These are phyloP conservation scores for Acanthosepion esculentum DNA, from an alignment of 2,888 invertebrate species.

Conservation along the genomic window DNA sequence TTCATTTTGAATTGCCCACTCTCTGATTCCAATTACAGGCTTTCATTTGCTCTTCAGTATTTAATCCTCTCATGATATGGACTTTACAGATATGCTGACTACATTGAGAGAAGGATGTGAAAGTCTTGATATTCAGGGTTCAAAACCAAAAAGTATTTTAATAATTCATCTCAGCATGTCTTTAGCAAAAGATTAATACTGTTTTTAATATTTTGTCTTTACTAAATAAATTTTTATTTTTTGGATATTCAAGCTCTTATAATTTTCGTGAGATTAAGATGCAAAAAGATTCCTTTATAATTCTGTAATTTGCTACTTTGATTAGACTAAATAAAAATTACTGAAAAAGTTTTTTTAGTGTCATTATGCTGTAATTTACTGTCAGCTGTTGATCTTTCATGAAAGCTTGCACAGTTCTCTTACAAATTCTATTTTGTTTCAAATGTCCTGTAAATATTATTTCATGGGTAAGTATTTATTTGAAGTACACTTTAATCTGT, in stretches of 20 bases:
- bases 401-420: too few relatives aligned
- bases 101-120: background rate
- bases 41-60: constrained; percentile 4
- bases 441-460: too few relatives aligned
- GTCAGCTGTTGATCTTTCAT: too few relatives aligned
- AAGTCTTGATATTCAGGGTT: background rate
- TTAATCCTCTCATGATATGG: background rate
- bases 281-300: background rate
- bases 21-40: background rate
- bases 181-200: background rate
- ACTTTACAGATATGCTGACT: background rate
- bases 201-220: too few relatives aligned
- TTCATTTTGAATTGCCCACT: constrained; percentile 6
- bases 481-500: too few relatives aligned
- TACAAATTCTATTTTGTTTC: too few relatives aligned
- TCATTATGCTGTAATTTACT: too few relatives aligned
- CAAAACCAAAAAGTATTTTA: background rate
- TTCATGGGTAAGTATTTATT: too few relatives aligned
- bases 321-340: background rate
- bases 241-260: background rate
- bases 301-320: background rate
- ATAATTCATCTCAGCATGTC: background rate
- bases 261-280: background rate
- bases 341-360: too few relatives aligned
- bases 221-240: background rate